Percentiles rank a stretch among this genome's conserved stretches.
Evolutionary conservation across 2,888 invertebrate genomes (phyloP).

Genomic region (Agrotis exclamationis): DNA sequence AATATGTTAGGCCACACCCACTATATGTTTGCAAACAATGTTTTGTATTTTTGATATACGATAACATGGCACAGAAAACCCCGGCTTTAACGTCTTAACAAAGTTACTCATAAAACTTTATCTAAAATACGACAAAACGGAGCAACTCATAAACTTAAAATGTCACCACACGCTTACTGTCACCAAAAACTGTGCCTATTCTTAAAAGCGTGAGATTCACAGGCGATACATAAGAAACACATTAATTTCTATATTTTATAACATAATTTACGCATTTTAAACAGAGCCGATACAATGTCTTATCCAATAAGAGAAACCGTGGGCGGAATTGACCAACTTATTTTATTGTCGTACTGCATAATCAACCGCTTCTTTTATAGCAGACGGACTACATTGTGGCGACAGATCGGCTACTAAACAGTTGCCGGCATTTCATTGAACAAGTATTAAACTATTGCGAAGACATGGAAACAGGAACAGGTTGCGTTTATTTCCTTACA

Average conservation of each 20-base stretch:
- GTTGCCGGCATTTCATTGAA: conserved; percentile 30
- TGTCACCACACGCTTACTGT: conserved; percentile 24
- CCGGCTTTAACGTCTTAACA: too few species aligned
- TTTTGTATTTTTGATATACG: too few species aligned
- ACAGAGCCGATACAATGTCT: conserved; percentile 63
- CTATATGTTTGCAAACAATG: too few species aligned
- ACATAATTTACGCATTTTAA: conserved; percentile 64
- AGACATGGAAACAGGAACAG: not conserved
- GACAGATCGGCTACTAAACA: conserved; percentile 32
- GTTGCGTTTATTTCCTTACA: conserved; percentile 3
- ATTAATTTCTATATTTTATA: conserved; percentile 64
- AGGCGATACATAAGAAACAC: conserved; percentile 58
- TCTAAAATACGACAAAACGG: conserved; percentile 33
- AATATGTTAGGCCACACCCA: too few species aligned
- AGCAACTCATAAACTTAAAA: conserved; percentile 20
- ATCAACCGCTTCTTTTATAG: conserved; percentile 41
- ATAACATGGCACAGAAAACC: too few species aligned
- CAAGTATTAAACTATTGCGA: not conserved
- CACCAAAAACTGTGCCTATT: conserved; percentile 16
- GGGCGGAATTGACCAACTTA: conserved; percentile 68
- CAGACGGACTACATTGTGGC: conserved; percentile 50
- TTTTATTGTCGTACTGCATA: conserved; percentile 65
- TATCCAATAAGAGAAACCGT: conserved; percentile 68
- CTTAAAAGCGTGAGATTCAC: conserved; percentile 49
- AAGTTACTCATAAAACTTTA: conserved; percentile 4